Base-by-base conservation (phyloP, 2,797 vertebrate species). In the Alectoris magna region DNA sequence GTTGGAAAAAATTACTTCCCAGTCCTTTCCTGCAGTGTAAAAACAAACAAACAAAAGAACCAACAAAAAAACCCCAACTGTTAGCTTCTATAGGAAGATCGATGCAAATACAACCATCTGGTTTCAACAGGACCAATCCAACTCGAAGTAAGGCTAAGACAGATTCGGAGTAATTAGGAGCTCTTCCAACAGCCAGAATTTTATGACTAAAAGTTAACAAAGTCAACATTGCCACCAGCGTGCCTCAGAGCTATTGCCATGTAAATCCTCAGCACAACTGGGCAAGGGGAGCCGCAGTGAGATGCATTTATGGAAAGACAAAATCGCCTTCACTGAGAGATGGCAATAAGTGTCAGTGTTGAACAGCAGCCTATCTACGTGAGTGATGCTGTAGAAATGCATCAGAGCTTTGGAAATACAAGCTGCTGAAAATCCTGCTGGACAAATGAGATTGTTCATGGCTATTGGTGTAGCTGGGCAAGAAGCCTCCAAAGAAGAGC, bases 161-260 rank as follows among this genome's bases (percentile, higher is more conserved):
- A 31, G 94, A 96, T 90, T 88, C 2, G 3, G 89, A 92, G 85
- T 91, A 96, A 96, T 97, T 90, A 97, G 96, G 91, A 96, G 79
- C 94, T 93, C 21, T 2, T 87, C 93, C 95, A 94, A 96, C 29
- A 96, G 87, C 56, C 95, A 96, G 83, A 93, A 92, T 96, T 95
- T 96, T 92, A 95, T 94, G 76, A 89, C 80, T 91, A 91, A 96
- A 94, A 93, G 96, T 93, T 78, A 93, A 67, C 38, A 3, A 26
- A 4, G 6, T 51, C 13, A 13, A 88, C 90, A 87, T 87, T 96
- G 72, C 94, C 85, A 95, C 81, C 80, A 44, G 73, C 9, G 60
- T 13, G 2, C 72, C 93, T 91, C 55, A 10, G 80, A 95, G 90
- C 84, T 87, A 71, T 4, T 67, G 90, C 85, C 68, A 79, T 68